Evolutionary conservation across 1,140 invertebrate genomes (phyloP), one percentile per base, ranked within the genome.

Genomic region (Bombus difficillimus): DNA sequence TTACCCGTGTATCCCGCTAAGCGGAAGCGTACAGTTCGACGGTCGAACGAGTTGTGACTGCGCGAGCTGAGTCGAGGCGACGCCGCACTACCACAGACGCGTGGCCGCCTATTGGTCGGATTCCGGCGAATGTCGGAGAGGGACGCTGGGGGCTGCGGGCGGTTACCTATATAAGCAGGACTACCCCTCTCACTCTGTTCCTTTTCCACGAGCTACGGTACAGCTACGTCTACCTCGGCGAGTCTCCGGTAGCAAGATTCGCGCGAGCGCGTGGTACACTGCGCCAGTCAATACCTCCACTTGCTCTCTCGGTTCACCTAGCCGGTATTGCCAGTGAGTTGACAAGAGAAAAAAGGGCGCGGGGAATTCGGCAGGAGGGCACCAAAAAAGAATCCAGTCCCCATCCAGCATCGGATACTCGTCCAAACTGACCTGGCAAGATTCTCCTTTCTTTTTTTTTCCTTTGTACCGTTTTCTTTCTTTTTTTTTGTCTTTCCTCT

Each of bases 11-110:
- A 77, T 64, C 53, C 75, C 62, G 22, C 41, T 28, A 72, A 62
- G 72, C 57, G 81, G 69, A 82, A 89, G 77, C 88, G 86, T 81
- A 82, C 89, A 88, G 84, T 77, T 81, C 90, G 86, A 87, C 86
- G 84, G 88, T 88, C 87, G 81, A 92, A 92, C 91, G 74, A 92
- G 76, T 92, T 90, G 91, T 92, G 88, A 91, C 75, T 85, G 88
- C 84, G 83, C 86, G 79, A 85, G 34, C 77, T 15, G 76, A 88
- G 80, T 13, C 75, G 86, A 88, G 72, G 64, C 86, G 89, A 68
- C 76, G 64, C 76, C 85, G 80, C 83, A 76, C 89, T 81, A 78
- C 87, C 37, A 81, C 86, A 69, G 64, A 73, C 80, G 74, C 77
- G 69, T 75, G 53, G 57, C 25, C 59, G 28, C 69, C 68, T 28